Conservation (phyloP, 2,888 invertebrate species). For the Scrobipalpa costella region DNA sequence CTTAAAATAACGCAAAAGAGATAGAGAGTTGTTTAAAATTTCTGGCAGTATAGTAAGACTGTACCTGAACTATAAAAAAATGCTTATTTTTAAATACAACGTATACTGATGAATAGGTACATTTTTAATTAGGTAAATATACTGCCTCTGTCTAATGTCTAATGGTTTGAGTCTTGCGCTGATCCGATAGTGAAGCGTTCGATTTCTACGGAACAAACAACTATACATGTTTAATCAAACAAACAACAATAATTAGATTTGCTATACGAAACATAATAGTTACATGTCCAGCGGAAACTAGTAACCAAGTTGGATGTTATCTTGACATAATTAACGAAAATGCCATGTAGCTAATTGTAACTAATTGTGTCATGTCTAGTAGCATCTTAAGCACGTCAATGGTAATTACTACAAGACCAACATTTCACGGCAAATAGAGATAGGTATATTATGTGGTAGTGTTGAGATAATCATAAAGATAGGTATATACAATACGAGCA, state of each 20-base stretch:
- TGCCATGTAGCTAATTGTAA: not conserved
- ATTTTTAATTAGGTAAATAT: no score
- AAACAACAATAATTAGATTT: not conserved
- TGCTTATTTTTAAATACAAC: no score
- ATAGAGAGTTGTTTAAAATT: no score
- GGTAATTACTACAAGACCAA: not conserved
- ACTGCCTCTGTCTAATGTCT: no score
- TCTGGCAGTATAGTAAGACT: no score
- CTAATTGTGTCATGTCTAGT: constrained; percentile 10
- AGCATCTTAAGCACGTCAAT: not conserved
- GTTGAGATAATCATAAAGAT: not conserved
- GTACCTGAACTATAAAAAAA: no score
- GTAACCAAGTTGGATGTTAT: constrained; percentile 8
- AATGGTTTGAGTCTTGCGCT: no score
- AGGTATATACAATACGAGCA: not conserved
- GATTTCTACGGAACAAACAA: no score
- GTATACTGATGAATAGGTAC: not conserved
- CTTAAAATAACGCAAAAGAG: no score
- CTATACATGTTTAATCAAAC: no score
- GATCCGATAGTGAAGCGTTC: no score
- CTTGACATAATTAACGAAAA: constrained; percentile 11
- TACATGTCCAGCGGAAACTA: not conserved
- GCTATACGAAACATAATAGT: constrained; percentile 1
- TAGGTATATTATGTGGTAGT: not conserved
- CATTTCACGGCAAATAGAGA: not conserved